A percentile compares a stretch with the other conserved stretches of the same genome.
Conservation (phyloP, 2,888 invertebrate genomes). For the Leptothorax acervorum region DNA sequence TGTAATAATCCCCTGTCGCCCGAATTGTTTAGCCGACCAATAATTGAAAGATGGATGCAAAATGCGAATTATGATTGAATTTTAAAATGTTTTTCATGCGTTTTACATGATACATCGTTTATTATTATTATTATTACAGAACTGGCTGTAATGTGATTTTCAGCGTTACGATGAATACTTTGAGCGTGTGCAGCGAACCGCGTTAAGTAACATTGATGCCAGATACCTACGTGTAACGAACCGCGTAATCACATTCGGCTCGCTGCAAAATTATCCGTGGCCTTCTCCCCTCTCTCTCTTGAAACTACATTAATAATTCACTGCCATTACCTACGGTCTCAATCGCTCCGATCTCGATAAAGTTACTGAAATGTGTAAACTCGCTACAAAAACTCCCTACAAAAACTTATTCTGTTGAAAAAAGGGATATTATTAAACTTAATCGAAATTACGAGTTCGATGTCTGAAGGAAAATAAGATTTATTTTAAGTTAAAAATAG, state of each 20-base stretch:
- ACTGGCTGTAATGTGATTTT: constrained; percentile 14
- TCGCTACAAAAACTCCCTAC: background rate
- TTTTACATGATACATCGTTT: background rate
- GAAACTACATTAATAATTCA: constrained; percentile 34
- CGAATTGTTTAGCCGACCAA: constrained; percentile 27
- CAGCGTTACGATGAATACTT: constrained; percentile 32
- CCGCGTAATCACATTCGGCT: constrained; percentile 42
- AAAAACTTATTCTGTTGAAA: background rate
- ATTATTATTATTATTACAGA: constrained; percentile 30
- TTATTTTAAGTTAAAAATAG: background rate
- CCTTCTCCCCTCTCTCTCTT: too few species aligned
- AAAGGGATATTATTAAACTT: background rate
- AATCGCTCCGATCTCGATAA: background rate
- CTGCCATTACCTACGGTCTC: background rate
- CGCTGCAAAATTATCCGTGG: constrained; percentile 20
- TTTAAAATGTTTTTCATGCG: constrained; percentile 9
- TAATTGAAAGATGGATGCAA: background rate
- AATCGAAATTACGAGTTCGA: background rate
- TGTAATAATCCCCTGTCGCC: background rate
- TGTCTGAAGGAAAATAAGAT: background rate
- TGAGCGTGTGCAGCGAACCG: constrained; percentile 19
- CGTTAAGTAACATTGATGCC: constrained; percentile 46
- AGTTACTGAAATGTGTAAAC: background rate
- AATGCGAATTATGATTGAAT: constrained; percentile 28
- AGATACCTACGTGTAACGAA: constrained; percentile 32